Evolutionary conservation across 2,888 invertebrate species (phyloP).

Genomic region (Sisyra nigra): DNA sequence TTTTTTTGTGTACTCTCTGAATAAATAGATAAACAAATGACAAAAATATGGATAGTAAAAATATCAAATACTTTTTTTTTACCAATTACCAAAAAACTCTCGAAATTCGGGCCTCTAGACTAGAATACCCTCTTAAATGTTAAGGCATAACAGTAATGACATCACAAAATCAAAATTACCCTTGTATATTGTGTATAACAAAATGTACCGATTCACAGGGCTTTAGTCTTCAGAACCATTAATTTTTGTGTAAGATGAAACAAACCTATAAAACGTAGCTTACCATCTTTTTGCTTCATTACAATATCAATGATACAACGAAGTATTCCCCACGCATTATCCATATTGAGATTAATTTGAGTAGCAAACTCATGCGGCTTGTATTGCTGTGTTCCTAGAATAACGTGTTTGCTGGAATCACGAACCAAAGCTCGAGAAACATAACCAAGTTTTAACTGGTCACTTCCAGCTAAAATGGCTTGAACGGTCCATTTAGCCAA

Average conservation of each 20-base stretch:
- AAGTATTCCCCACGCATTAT: constrained; percentile 97
- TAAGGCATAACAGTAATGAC: too few species aligned
- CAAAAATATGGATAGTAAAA: too few species aligned
- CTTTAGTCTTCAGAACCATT: too few species aligned
- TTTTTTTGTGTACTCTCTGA: too few species aligned
- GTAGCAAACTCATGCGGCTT: constrained; percentile 97
- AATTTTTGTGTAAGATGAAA: neutral
- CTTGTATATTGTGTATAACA: too few species aligned
- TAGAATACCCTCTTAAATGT: too few species aligned
- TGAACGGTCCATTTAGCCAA: constrained; percentile 98
- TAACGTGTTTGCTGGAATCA: constrained; percentile 91
- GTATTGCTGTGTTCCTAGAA: constrained; percentile 94
- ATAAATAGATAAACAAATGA: too few species aligned
- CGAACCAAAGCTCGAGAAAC: constrained; percentile 90
- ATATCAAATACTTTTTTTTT: too few species aligned
- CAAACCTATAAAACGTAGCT: constrained; percentile 16
- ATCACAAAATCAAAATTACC: too few species aligned
- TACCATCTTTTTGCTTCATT: constrained; percentile 90
- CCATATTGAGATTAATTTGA: constrained; percentile 98
- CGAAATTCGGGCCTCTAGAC: too few species aligned
- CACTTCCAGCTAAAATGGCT: constrained; percentile 86
- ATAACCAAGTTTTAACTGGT: constrained; percentile 97
- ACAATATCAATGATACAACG: constrained; percentile 94
- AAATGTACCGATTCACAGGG: too few species aligned
- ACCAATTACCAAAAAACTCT: too few species aligned